A percentile compares a stretch with the other conserved stretches of the same genome.
Evolutionary conservation across 1,140 invertebrate genomes (phyloP).

Genomic region (Microplitis mediator): DNA sequence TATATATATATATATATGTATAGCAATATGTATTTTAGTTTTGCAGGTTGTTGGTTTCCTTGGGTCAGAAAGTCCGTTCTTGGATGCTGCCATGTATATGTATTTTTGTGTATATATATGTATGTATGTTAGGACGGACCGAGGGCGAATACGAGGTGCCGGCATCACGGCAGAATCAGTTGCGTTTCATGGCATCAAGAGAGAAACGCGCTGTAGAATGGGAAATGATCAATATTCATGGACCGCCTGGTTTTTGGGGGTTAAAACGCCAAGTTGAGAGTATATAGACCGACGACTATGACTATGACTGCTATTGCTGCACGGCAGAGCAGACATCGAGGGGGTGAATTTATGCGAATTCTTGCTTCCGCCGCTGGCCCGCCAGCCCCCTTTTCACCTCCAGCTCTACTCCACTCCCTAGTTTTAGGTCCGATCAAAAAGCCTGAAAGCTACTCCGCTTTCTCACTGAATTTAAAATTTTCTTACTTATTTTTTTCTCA

Average conservation of each 20-base stretch:
- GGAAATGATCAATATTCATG: conserved; percentile 61
- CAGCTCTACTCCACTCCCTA: not conserved
- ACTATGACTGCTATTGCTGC: not conserved
- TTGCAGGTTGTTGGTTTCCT: not conserved
- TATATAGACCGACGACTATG: not conserved
- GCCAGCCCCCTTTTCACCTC: not conserved
- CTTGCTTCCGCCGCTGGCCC: conserved; percentile 48
- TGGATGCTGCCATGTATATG: not conserved
- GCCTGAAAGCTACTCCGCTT: too few species aligned
- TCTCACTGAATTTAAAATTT: too few species aligned
- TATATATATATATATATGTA: too few species aligned
- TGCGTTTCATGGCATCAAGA: conserved; percentile 2
- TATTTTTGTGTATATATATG: too few species aligned
- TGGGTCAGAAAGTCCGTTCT: not conserved
- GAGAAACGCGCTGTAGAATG: conserved; percentile 37
- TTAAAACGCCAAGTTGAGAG: conserved; percentile 16
- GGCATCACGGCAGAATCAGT: conserved; percentile 14
- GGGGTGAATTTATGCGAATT: conserved; percentile 58
- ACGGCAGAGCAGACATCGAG: conserved; percentile 34
- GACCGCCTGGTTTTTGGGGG: conserved; percentile 47
- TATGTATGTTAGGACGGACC: not conserved
- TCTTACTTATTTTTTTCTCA: too few species aligned
- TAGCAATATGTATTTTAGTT: not conserved
- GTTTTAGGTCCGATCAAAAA: too few species aligned
- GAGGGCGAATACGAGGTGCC: conserved; percentile 11